Evolutionary conservation across 2,113 vertebrate species (phyloP), one percentile per base, ranked within the genome.

Genomic region (Pseudorasbora parva): DNA sequence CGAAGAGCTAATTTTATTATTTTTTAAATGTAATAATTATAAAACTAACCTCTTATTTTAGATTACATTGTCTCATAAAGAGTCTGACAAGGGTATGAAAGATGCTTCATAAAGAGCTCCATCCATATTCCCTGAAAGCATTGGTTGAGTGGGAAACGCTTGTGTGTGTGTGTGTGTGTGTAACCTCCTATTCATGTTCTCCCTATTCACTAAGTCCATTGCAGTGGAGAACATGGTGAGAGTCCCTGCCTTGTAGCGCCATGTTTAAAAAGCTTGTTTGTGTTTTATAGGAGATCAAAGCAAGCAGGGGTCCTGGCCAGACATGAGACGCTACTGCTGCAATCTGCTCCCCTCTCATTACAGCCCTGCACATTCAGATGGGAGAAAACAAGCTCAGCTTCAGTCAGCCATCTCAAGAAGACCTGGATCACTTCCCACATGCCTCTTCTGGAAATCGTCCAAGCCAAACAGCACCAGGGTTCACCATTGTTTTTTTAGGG

Each of bases 211-310:
- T 45, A 87, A 84, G 90, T 92, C 88, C 88, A 88, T 81, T 17
- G 62, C 75, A 66, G 27, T 83, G 47, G 80, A 64, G 45, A 62
- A 81, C 74, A 82, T 81, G 66, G 71, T 78, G 72, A 84, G 82
- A 88, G 83, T 80, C 80, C 73, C 87, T 82, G 82, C 86, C 85
- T 2, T 21, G 25, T 74, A 89, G 89, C 84, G 89, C 89, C 87
- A 87, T 87, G 87, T 89, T 91, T 88, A 68, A 93, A 92, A 92
- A 92, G 92, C 90, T 85, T 92, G 90, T 91, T 93, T 91, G 92
- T 90, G 91, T 92, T 90, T 90, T 83, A 88, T 84, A 88, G 89
- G 87, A 91, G 91, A 94, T 94, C 94, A 94, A 92, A 93, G 91
- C 90, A 89, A 88, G 87, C 23, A 56, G 82, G 89, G 89, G 88